A percentile compares a stretch with the other conserved stretches of the same genome.
phyloP scores from a whole-genome alignment of 2,888 invertebrate genomes.

The Rotaria magnacalcarata region DNA sequence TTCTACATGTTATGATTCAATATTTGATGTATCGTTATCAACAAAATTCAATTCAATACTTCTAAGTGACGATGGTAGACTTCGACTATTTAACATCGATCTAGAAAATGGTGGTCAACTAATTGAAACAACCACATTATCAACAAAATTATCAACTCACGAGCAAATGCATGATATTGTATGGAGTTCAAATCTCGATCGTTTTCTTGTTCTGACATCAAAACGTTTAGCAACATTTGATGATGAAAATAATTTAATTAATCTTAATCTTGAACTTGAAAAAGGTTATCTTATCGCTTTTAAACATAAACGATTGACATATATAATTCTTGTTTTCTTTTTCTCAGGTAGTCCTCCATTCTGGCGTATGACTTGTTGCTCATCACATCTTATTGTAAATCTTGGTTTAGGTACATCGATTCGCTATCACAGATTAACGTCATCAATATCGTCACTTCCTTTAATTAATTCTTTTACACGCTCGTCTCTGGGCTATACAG shows the following conservation, averaged over 20 bases:
- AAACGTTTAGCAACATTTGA: conserved; percentile 2
- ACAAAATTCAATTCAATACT: neutral
- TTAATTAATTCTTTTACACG: neutral
- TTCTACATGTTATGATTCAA: conserved; percentile 1
- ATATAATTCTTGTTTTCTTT: neutral
- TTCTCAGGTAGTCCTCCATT: neutral
- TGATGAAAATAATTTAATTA: neutral
- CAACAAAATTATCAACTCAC: neutral
- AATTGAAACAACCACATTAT: neutral
- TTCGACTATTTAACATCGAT: neutral
- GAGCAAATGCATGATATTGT: conserved; percentile 3
- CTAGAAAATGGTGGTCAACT: neutral
- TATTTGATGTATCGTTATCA: neutral
- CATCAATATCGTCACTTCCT: neutral
- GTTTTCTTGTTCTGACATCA: neutral
- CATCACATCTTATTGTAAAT: neutral
- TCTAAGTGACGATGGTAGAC: conserved; percentile 7
- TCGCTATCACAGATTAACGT: neutral
- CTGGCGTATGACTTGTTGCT: conserved; percentile 19
- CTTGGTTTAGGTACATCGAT: neutral
- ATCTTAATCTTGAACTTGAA: neutral
- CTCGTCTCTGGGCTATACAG: neutral
- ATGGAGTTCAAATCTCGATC: neutral
- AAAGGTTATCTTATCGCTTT: neutral
- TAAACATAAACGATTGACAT: no score